Evolutionary conservation across 2,888 invertebrate genomes (phyloP), one percentile per base, ranked within the genome.

Genomic region (Drosophila recens): DNA sequence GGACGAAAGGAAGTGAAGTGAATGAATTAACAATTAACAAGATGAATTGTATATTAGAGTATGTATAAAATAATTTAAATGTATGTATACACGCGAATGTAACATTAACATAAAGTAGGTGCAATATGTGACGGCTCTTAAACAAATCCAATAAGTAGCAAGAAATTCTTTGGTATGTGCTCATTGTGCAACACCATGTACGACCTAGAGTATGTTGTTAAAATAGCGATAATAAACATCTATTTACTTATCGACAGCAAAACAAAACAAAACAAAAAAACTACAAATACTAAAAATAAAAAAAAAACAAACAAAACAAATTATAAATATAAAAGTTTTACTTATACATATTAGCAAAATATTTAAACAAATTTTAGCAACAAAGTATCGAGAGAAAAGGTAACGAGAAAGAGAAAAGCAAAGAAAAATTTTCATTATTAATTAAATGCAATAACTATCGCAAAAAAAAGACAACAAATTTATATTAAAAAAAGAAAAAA

Each of bases 261-360:
- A 67, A 59, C 51, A 59, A 27, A 3, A 27, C 27, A 27, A 27
- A 45, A 43, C 49, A 48, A 40, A 42, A 38, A 61, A 48, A 61
- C 45, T 27, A 43, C 36, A 30, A 45, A 61, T 51, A 49, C 46
- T 23, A 56, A 62, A 49, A 38, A 30, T 1, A 5, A 27, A 56
- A 66, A 13, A 40, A 4, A 43, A 49, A 30, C 53, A 56, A n/a
- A 52, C 56, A 57, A 57, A 52, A 52, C 56, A 57, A 57, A 52
- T 20, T 53, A 74, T 65, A 74, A 57, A 56, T 57, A 67, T 63
- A 52, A 64, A 85, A 72, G 80, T 89, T 89, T 86, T 86, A 87
- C 89, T 89, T 87, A 87, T 87, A 89, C 74, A 89, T 80, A 89
- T 87, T 85, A 89, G 89, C 78, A 82, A 86, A 85, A 89, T 90